phyloP scores from a whole-genome alignment of 2,888 invertebrate genomes.

The Callyntrura sp. region DNA sequence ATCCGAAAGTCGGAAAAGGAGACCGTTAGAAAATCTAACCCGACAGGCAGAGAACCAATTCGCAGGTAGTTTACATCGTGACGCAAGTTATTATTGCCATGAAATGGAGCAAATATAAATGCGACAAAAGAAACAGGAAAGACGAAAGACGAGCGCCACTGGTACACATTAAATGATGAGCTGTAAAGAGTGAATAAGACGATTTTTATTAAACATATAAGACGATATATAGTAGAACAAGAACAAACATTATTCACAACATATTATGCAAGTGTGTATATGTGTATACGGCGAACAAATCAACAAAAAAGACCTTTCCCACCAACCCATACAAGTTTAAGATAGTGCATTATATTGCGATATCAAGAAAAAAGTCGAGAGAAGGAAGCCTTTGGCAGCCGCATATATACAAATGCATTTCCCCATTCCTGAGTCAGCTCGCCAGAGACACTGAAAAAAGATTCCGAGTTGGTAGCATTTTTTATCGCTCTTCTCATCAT shows the following conservation, averaged over 20 bases:
- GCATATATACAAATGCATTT: conserved; percentile 15
- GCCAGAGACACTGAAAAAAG: conserved; percentile 23
- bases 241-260: background rate
- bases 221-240: too few relatives aligned
- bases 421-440: conserved; percentile 19
- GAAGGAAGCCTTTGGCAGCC: background rate
- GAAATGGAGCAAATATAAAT: conserved; percentile 44
- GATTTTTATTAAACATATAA: background rate
- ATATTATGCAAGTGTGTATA: conserved; percentile 2
- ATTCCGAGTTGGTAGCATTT: conserved; percentile 20
- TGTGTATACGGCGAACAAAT: background rate
- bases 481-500: conserved; percentile 35
- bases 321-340: conserved; percentile 10
- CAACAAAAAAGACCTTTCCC: conserved; percentile 57
- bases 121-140: conserved; percentile 2
- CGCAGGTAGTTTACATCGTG: conserved; percentile 55
- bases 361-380: background rate
- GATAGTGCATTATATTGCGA: conserved; percentile 24
- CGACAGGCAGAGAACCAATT: conserved; percentile 56
- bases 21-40: conserved; percentile 13
- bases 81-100: conserved; percentile 58
- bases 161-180: conserved; percentile 45
- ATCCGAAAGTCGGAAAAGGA: conserved; percentile 18
- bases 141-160: background rate
- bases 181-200: background rate